Evolutionary conservation across 2,113 vertebrate species (phyloP).

Genomic region (Crotalus horridus): DNA sequence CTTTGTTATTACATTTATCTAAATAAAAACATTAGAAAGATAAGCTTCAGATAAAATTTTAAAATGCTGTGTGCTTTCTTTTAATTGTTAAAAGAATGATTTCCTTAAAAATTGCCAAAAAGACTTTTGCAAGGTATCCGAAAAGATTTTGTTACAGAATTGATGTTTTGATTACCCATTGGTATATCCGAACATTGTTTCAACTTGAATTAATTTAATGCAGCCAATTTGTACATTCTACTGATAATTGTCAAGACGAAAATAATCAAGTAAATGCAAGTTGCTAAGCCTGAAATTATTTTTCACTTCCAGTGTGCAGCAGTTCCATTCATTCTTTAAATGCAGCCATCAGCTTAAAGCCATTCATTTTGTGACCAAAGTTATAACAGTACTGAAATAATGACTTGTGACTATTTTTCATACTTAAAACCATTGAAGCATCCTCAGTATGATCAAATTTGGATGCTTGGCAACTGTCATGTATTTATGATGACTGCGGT

Average conservation of each 20-base stretch:
- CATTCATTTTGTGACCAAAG: not conserved
- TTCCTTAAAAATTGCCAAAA: conserved; percentile 3
- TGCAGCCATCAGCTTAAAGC: not conserved
- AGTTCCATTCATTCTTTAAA: not conserved
- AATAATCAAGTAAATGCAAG: not conserved
- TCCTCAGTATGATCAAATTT: not conserved
- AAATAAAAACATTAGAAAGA: conserved; percentile 18
- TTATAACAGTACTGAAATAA: not conserved
- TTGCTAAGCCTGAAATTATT: not conserved
- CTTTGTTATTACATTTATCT: conserved; percentile 29
- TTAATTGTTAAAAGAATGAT: conserved; percentile 28
- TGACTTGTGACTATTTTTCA: not conserved
- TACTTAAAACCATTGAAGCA: not conserved
- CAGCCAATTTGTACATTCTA: not conserved
- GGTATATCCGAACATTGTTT: not conserved
- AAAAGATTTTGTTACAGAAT: not conserved
- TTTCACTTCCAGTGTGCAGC: not conserved
- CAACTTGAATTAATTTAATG: not conserved
- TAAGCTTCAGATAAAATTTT: conserved; percentile 33
- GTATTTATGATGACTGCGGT: not conserved
- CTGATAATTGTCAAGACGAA: not conserved
- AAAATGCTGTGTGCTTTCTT: conserved; percentile 16
- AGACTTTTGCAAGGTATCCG: not conserved
- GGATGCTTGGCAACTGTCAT: not conserved
- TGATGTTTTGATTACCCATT: not conserved